Percentiles rank a stretch among this genome's conserved stretches.
Evolutionary conservation across 2,797 vertebrate genomes (phyloP).

Genomic region (Spheniscus humboldti): DNA sequence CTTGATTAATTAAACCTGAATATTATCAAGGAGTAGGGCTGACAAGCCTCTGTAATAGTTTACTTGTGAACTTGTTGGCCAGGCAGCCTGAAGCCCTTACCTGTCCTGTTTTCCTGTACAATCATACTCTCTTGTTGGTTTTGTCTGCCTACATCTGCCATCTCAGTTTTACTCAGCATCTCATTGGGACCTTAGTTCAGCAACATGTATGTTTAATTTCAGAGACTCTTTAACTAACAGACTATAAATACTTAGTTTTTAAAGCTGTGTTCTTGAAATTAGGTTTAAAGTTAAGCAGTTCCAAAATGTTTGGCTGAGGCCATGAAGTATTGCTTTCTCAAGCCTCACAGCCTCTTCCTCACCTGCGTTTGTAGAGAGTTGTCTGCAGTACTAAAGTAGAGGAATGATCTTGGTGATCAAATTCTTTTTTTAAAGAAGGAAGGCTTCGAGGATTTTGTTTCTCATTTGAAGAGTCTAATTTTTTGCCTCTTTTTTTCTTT

Average conservation of each 20-base stretch:
- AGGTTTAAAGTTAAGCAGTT: background rate
- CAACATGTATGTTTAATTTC: background rate
- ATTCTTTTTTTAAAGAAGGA: background rate
- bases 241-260: background rate
- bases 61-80: background rate
- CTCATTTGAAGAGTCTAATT: background rate
- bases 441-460: background rate
- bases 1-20: background rate
- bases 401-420: background rate
- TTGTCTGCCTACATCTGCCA: background rate
- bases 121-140: background rate
- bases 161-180: background rate
- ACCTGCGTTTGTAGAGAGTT: background rate
- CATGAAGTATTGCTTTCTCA: background rate
- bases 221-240: background rate
- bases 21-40: background rate
- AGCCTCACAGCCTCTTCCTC: background rate
- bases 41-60: background rate
- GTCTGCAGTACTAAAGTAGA: background rate
- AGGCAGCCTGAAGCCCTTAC: background rate
- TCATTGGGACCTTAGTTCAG: background rate
- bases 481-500: background rate
- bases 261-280: background rate
- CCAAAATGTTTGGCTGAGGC: background rate
- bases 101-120: background rate